phyloP scores from a whole-genome alignment of 2,888 invertebrate genomes.

The Mythimna vitellina region DNA sequence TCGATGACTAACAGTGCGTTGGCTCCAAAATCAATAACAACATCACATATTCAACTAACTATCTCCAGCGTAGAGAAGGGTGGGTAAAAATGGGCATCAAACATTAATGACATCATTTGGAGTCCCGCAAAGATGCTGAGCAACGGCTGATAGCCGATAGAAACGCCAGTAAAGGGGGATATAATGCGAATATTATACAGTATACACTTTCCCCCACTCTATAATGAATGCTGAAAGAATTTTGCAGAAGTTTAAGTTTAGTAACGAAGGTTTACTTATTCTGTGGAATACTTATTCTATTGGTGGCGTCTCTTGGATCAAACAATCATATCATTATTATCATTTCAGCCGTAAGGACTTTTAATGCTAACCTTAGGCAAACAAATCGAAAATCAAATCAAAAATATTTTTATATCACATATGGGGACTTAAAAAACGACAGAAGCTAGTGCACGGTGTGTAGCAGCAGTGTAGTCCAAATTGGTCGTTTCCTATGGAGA shows the following conservation, averaged over 20 bases:
- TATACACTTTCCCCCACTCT: conserved; percentile 73
- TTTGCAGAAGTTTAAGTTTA: conserved; percentile 57
- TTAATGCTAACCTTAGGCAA: no score
- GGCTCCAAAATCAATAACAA: conserved; percentile 74
- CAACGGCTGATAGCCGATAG: conserved; percentile 85
- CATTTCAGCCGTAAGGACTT: no score
- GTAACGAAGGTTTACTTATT: neutral
- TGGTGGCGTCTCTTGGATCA: no score
- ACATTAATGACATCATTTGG: conserved; percentile 87
- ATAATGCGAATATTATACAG: conserved; percentile 89
- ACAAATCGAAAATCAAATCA: no score
- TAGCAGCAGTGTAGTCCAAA: no score
- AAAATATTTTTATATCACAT: no score
- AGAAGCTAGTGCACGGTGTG: no score
- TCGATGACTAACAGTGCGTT: neutral
- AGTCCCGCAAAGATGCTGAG: conserved; percentile 86
- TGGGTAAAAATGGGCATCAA: conserved; percentile 80
- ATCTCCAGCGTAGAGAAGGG: conserved; percentile 68
- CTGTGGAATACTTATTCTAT: neutral
- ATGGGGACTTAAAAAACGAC: no score
- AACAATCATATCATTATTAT: no score
- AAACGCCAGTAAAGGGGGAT: conserved; percentile 80
- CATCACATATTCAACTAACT: conserved; percentile 82
- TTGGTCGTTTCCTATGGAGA: no score
- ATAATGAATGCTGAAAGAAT: conserved; percentile 51